Evolutionary conservation across 2,113 vertebrate species (phyloP), one percentile per base, ranked within the genome.

Genomic region (Tychaedon coryphoeus): DNA sequence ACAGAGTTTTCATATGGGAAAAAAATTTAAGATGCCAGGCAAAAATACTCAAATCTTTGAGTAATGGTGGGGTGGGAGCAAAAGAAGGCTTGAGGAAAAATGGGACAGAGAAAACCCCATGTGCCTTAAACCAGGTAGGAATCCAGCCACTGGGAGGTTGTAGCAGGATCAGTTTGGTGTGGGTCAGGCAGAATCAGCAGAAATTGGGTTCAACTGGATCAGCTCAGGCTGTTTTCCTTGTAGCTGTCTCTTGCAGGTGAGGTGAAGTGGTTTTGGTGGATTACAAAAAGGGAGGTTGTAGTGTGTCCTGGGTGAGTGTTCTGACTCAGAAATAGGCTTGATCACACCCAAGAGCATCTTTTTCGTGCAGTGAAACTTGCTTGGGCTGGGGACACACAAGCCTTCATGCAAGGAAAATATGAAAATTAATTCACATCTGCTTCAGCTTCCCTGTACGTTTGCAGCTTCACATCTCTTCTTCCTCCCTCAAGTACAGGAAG

Each of bases 41-140:
- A 28, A 61, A 77, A 72, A 20, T 45, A 28, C 4, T 54, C 38
- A 74, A 8, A 76, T 58, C 7, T 60, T 61, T 17, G 5, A 20
- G 19, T 34, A 8, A 20, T 45, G 56, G 14, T 42, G 15, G 6
- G 5, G 3, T 33, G 84, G 43, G 26, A 25, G 22, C 12, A 60
- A 54, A 70, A 31, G 25, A 47, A 70, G 16, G 8, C 43, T 65
- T 25, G 19, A 50, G 51, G 19, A 73, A 29, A 42, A 89, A 20
- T 0, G 2, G 14, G 14, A 24, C 4, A 38, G 47, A 72, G 25
- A 54, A 11, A 79, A 18, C 4, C 0, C 8, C 5, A 4, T 78
- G 58, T 88, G 14, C 40, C 5, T 76, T 38, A 29, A 76, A 76
- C 5, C 10, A 24, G 9, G 5, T 51, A 36, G 42, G 18, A 73